These are phyloP conservation scores for Eurois occulta DNA, from an alignment of 2,888 invertebrate species.

Conservation along the genomic window DNA sequence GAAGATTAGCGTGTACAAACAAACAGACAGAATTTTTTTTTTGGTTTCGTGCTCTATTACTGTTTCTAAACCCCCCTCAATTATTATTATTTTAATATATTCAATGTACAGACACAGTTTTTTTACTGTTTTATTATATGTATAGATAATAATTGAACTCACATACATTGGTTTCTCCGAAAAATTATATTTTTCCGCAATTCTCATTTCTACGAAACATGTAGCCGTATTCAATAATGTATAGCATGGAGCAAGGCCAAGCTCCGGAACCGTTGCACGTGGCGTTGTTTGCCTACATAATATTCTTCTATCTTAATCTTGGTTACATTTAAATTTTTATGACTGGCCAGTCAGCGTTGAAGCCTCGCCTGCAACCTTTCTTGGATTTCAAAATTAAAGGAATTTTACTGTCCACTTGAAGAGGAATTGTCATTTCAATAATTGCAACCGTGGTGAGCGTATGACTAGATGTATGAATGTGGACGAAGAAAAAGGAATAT, in stretches of 20 bases:
- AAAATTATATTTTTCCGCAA: neutral
- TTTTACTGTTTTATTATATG: too few species aligned
- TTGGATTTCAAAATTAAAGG: neutral
- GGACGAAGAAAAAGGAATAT: neutral
- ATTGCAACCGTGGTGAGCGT: neutral
- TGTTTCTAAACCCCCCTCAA: too few species aligned
- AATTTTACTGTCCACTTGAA: neutral
- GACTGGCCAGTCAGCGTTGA: neutral
- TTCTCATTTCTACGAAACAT: neutral
- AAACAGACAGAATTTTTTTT: too few species aligned
- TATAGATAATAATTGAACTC: neutral
- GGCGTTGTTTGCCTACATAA: neutral
- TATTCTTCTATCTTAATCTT: too few species aligned
- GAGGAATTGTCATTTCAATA: neutral
- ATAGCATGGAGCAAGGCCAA: neutral
- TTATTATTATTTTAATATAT: too few species aligned
- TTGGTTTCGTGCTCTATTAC: too few species aligned
- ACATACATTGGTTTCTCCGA: neutral
- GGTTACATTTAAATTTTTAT: neutral
- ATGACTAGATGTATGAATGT: neutral
- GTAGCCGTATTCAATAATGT: neutral
- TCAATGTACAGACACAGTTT: too few species aligned
- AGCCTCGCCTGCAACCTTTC: neutral
- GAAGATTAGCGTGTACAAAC: too few species aligned
- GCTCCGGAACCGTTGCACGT: slow-evolving; percentile 7